These are phyloP conservation scores for Syngnathus floridae DNA, from an alignment of 2,113 vertebrate genomes.

Conservation along the genomic window DNA sequence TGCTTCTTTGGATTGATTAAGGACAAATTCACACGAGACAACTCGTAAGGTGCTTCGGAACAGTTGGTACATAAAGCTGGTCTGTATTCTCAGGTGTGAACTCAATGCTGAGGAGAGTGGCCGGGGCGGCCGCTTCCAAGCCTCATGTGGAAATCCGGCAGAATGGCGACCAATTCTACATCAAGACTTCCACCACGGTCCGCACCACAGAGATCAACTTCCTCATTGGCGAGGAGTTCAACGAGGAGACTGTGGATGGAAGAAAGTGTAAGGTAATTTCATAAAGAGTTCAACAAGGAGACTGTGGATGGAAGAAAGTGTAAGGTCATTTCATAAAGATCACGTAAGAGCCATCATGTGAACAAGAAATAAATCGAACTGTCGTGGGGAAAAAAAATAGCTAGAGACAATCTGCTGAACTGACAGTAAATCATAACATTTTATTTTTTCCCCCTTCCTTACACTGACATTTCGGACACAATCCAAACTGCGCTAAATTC, in stretches of 20 bases:
- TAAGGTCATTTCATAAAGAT: slow-evolving; percentile 70
- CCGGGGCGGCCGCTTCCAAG: slow-evolving; percentile 86
- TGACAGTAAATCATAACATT: not conserved
- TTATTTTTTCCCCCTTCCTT: not conserved
- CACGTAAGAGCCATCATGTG: not conserved
- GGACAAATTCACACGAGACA: too few relatives aligned
- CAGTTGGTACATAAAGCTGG: not conserved
- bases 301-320: slow-evolving; percentile 95
- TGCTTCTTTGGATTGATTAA: too few relatives aligned
- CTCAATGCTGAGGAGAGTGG: slow-evolving; percentile 90
- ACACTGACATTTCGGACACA: too few relatives aligned
- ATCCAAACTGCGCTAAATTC: too few relatives aligned
- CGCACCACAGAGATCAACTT: slow-evolving; percentile 96
- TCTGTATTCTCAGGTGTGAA: slow-evolving; percentile 78
- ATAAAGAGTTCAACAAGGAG: slow-evolving; percentile 81
- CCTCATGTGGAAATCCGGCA: slow-evolving; percentile 94
- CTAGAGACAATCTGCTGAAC: not conserved
- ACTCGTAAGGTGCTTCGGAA: not conserved
- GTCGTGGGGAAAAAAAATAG: not conserved
- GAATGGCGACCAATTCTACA: slow-evolving; percentile 91
- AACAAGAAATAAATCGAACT: not conserved
- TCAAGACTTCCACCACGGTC: slow-evolving; percentile 93
- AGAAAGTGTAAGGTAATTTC: slow-evolving; percentile 87
- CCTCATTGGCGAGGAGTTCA: slow-evolving; percentile 86
- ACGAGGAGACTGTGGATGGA: slow-evolving; percentile 94